A percentile compares a stretch with the other conserved stretches of the same genome.
Evolutionary conservation across 2,888 invertebrate genomes (phyloP).

Genomic region (Pemphredon lugubris): DNA sequence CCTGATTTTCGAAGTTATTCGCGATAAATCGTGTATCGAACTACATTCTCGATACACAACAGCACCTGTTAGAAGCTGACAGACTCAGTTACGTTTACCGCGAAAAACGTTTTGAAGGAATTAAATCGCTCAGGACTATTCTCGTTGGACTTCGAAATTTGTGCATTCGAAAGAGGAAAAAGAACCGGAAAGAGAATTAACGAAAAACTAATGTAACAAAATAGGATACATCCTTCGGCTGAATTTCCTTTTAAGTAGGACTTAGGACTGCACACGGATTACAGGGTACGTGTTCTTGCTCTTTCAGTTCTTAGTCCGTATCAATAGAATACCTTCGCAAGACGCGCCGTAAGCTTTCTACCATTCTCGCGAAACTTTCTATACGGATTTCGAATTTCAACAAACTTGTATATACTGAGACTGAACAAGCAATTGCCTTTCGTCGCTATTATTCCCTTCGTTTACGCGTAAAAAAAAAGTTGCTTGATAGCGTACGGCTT

Average conservation of each 20-base stretch:
- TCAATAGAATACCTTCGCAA: conserved; percentile 16
- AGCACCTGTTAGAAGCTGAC: not conserved
- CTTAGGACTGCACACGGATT: conserved; percentile 34
- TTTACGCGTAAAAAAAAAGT: conserved; percentile 10
- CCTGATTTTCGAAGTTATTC: conserved; percentile 14
- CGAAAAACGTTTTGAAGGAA: conserved; percentile 9
- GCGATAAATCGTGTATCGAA: not conserved
- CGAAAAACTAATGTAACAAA: conserved; percentile 5
- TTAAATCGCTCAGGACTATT: conserved; percentile 28
- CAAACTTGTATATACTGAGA: conserved; percentile 53
- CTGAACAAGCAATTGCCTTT: conserved; percentile 46
- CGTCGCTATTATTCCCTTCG: conserved; percentile 10
- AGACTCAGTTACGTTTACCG: not conserved
- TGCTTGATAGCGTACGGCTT: conserved; percentile 19
- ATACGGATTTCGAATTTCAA: conserved; percentile 44
- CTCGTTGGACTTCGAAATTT: conserved; percentile 40
- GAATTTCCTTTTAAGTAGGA: conserved; percentile 11
- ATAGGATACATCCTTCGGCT: conserved; percentile 9
- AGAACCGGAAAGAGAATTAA: conserved; percentile 1
- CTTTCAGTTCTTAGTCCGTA: conserved; percentile 49
- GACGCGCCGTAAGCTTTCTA: conserved; percentile 11
- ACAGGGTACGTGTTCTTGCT: conserved; percentile 35
- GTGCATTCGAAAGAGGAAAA: conserved; percentile 6
- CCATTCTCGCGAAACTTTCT: conserved; percentile 21
- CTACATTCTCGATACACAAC: not conserved